Evolutionary conservation across 2,797 vertebrate species (phyloP).

Genomic region (Spinus olivaceus): DNA sequence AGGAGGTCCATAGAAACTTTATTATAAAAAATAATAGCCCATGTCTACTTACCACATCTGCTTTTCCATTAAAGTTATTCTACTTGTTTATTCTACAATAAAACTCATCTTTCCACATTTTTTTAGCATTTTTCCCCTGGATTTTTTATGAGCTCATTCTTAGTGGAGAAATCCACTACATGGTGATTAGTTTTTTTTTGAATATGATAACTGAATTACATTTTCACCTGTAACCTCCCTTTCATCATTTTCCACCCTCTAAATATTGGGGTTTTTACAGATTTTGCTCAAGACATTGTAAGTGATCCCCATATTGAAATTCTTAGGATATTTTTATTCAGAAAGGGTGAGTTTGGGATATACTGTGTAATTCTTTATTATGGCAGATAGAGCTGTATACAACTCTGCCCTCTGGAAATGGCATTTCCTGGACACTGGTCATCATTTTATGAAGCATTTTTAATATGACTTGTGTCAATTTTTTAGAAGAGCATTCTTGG

Average conservation of each 20-base stretch:
- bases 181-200: accelerated
- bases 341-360: neutral
- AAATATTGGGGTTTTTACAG: neutral
- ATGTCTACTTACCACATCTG: neutral
- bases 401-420: neutral
- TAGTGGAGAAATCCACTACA: neutral
- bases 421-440: neutral
- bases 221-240: neutral
- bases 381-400: neutral
- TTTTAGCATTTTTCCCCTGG: neutral
- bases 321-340: neutral
- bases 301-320: neutral
- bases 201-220: neutral
- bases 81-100: neutral
- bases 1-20: neutral
- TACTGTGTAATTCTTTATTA: neutral
- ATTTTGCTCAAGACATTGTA: neutral
- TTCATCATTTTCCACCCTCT: neutral
- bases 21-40: neutral
- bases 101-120: neutral
- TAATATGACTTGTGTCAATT: neutral
- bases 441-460: neutral
- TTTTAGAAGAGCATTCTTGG: neutral
- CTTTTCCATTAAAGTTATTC: neutral
- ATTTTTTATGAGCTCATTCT: neutral